Conservation (phyloP, 2,797 vertebrate genomes). For the Limnodromus scolopaceus region DNA sequence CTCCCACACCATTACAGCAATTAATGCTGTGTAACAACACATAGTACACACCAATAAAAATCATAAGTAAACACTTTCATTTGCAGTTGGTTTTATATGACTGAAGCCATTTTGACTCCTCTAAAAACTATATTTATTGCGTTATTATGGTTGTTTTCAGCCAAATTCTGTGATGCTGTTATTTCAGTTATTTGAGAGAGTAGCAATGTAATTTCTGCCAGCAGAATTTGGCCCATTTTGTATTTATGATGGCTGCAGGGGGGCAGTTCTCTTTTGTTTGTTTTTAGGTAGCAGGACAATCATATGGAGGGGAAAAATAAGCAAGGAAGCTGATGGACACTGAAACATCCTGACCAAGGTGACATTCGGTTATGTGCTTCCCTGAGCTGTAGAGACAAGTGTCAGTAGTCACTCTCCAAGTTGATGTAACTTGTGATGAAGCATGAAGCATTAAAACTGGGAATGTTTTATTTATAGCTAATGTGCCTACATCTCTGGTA, state of each 20-base stretch:
- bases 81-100: not conserved
- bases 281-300: not conserved
- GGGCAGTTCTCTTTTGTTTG: not conserved
- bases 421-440: not conserved
- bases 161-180: not conserved
- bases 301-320: not conserved
- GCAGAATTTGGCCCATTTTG: not conserved
- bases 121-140: not conserved
- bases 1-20: constrained; percentile 8
- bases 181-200: not conserved
- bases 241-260: not conserved
- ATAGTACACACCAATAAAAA: not conserved
- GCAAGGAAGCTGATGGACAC: not conserved
- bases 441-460: fast-evolving
- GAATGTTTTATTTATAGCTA: not conserved
- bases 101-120: not conserved
- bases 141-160: not conserved
- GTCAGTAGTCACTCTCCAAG: too few species aligned
- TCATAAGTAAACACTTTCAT: not conserved
- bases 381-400: not conserved
- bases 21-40: not conserved
- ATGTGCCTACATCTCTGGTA: not conserved
- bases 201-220: not conserved
- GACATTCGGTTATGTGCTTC: not conserved
- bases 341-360: not conserved